Evolutionary conservation across 2,113 vertebrate genomes (phyloP).

Genomic region (Neofelis nebulosa): DNA sequence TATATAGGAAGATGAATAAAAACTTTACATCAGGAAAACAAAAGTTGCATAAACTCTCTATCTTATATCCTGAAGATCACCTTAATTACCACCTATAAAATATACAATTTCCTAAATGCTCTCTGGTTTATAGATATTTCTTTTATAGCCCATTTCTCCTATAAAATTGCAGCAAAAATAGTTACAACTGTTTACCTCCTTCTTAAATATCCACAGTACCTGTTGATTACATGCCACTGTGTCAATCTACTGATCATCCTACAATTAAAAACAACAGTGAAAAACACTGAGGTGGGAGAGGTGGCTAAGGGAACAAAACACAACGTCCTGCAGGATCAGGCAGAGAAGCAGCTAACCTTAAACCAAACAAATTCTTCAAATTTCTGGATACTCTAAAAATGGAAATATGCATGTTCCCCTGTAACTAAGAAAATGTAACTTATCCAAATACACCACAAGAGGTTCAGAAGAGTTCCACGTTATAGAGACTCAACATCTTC

Average conservation of each 20-base stretch:
- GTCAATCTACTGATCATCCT: neutral
- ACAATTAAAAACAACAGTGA: neutral
- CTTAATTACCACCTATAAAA: constrained; percentile 30
- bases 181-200: constrained; percentile 15
- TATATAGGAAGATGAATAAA: neutral
- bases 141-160: constrained; percentile 41
- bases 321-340: neutral
- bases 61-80: constrained; percentile 29
- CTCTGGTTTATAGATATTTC: neutral
- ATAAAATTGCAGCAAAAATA: constrained; percentile 63
- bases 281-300: neutral
- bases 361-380: neutral
- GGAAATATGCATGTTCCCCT: neutral
- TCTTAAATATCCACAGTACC: neutral
- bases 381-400: neutral
- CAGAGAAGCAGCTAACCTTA: neutral
- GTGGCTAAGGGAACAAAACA: neutral
- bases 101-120: neutral
- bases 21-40: neutral
- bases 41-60: neutral
- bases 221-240: neutral
- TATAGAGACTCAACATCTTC: neutral
- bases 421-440: neutral
- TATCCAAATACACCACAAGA: neutral
- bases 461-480: neutral